Percentiles rank a stretch among this genome's conserved stretches.
These are phyloP conservation scores for Ceryle rudis DNA, from an alignment of 2,797 vertebrate species.

Conservation along the genomic window DNA sequence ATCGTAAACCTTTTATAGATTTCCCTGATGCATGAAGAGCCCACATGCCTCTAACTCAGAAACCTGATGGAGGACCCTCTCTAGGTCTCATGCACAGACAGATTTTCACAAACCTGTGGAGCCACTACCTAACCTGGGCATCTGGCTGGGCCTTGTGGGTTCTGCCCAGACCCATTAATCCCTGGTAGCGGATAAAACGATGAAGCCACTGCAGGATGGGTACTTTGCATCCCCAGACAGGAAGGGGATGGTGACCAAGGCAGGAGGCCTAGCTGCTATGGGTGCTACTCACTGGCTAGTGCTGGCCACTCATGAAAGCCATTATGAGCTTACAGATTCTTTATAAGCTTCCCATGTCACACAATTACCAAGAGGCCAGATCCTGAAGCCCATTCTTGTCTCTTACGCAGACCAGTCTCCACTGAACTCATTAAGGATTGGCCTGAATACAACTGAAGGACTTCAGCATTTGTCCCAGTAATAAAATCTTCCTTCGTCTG, in stretches of 20 bases:
- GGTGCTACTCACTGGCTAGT: fast-evolving
- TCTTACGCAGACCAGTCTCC: neutral
- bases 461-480: conserved; percentile 47
- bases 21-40: neutral
- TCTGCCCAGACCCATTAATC: fast-evolving
- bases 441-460: conserved; percentile 12
- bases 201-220: neutral
- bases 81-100: fast-evolving
- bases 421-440: neutral
- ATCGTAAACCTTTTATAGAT: neutral
- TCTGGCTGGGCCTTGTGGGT: fast-evolving
- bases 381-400: neutral
- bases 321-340: neutral
- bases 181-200: neutral
- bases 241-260: neutral
- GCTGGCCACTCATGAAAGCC: neutral
- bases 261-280: neutral
- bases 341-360: neutral
- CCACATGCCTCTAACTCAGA: neutral
- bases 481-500: conserved; percentile 73
- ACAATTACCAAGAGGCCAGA: neutral
- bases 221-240: neutral
- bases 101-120: neutral
- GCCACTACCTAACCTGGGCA: fast-evolving
- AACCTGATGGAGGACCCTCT: neutral